These are phyloP conservation scores for Trichonephila inaurata DNA, from an alignment of 1,140 invertebrate species.

Conservation along the genomic window DNA sequence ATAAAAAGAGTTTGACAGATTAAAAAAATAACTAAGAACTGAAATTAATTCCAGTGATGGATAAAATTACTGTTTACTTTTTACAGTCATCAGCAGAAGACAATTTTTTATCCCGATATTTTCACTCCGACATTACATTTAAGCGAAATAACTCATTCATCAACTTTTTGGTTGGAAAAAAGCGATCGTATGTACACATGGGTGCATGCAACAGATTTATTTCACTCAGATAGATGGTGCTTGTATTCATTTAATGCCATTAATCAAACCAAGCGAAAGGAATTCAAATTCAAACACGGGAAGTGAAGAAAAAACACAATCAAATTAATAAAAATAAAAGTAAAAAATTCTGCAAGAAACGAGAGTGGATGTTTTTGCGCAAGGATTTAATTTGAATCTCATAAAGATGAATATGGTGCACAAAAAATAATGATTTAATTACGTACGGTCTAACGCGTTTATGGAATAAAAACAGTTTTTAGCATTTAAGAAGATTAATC, in stretches of 20 bases:
- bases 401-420: background rate
- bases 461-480: conserved; percentile 1
- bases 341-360: background rate
- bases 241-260: background rate
- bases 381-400: background rate
- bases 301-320: background rate
- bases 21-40: background rate
- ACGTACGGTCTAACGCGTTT: background rate
- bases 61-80: background rate
- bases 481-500: background rate
- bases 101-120: background rate
- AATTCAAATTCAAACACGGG: background rate
- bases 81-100: background rate
- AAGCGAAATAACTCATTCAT: background rate
- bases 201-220: background rate
- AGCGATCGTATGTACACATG: background rate
- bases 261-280: background rate
- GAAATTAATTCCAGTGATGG: background rate
- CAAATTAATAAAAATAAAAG: background rate
- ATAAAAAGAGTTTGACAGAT: background rate
- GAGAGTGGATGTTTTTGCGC: background rate
- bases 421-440: background rate
- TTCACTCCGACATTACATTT: background rate
- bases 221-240: background rate
- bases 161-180: background rate